Conservation (phyloP, 2,888 invertebrate genomes). For the Xylota sylvarum region DNA sequence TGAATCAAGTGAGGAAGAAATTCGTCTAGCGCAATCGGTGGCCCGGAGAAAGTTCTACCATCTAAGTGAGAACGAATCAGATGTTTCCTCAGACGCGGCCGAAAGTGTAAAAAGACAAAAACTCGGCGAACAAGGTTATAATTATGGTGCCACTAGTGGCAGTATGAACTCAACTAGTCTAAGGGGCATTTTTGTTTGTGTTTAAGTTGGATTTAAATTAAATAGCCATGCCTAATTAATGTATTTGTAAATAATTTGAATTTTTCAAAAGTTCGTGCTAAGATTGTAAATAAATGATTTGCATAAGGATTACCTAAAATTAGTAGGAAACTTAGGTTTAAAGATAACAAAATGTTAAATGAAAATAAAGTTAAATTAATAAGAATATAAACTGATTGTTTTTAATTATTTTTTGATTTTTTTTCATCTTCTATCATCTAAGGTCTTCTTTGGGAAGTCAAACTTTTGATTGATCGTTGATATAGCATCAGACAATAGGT, state of each 20-base stretch:
- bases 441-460: no score
- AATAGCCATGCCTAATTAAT: constrained; percentile 20
- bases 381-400: not conserved
- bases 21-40: constrained; percentile 69
- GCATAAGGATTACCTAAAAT: constrained; percentile 2
- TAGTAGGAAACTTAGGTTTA: not conserved
- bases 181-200: constrained; percentile 82
- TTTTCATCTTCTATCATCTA: no score
- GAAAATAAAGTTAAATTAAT: constrained; percentile 49
- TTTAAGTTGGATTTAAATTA: constrained; percentile 72
- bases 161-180: constrained; percentile 81
- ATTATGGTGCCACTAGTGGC: constrained; percentile 59
- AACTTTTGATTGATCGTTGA: no score
- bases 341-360: constrained; percentile 28
- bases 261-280: constrained; percentile 43
- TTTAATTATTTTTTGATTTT: not conserved
- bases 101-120: constrained; percentile 81
- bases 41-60: constrained; percentile 81
- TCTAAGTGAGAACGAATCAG: constrained; percentile 78
- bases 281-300: constrained; percentile 43
- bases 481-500: no score
- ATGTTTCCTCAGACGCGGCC: constrained; percentile 65
- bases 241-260: constrained; percentile 54
- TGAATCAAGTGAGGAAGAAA: constrained; percentile 79
- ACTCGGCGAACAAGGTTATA: constrained; percentile 77